Base-by-base conservation (phyloP, 2,797 vertebrate genomes). In the Triplophysa yarkandensis region DNA sequence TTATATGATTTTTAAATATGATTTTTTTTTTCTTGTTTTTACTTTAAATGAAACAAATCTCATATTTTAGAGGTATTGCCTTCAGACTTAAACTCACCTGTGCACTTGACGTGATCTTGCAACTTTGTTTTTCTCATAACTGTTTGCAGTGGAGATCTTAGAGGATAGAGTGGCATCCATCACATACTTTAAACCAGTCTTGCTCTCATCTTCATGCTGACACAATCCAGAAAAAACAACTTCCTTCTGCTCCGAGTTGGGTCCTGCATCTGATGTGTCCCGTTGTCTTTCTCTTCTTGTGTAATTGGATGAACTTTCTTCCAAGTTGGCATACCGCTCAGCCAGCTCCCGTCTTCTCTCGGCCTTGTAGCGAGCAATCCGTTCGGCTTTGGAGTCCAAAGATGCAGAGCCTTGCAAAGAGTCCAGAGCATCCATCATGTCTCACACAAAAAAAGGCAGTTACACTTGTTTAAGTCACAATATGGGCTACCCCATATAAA, bases 301-400 rank as follows among this genome's bases (percentile, higher is more conserved):
- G 63, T 90, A 90, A 76, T 88, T 91, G 71, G 90, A 88, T 55
- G 86, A 82, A 77, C 86, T 83, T 19, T 93, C 91, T 0, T 93
- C 90, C 0, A 87, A 77, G 81, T 88, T 90, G 69, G 91, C 90
- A 4, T 92, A 93, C 67, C 89, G 90, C 63, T 93, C 90, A 0
- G 92, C 92, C 17, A 94, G 85, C 83, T 92, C 91, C 68, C 91
- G 86, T 76, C 91, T 90, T 76, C 93, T 85, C 46, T 93, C 92
- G 1, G 92, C 92, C 80, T 94, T 94, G 88, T 93, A 93, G 74
- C 91, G 89, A 25, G 93, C 93, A 1, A 94, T 94, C n/a, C 92
- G 87, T 69, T 93, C 93, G 3, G 93, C 92, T 84, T 93, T 93
- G 60, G 91, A 92, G 77, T 93, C 92, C 28, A 83, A 76, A 27